phyloP scores from a whole-genome alignment of 2,113 vertebrate species.

The Bubalus kerabau region DNA sequence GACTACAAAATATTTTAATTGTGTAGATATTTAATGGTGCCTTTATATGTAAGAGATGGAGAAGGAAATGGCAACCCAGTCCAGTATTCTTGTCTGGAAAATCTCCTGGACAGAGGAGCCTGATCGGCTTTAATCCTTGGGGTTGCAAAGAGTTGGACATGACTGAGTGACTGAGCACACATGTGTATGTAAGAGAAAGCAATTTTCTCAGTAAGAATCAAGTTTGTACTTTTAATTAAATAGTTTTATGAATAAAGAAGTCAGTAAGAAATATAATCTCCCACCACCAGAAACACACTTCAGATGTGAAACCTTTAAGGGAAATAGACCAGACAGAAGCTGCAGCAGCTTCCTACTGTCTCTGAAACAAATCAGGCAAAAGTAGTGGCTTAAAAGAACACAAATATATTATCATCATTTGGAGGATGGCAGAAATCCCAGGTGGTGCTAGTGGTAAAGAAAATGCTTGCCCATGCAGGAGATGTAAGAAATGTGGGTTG shows the following conservation, averaged over 20 bases:
- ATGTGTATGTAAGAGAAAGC: not conserved
- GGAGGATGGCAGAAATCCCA: not conserved
- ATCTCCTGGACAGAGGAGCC: not conserved
- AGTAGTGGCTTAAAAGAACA: no score
- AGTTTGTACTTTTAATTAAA: not conserved
- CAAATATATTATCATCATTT: accelerated
- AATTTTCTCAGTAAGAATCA: not conserved
- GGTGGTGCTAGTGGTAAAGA: not conserved
- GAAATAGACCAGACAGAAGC: not conserved
- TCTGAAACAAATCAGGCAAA: not conserved
- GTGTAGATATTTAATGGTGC: not conserved
- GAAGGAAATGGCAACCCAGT: not conserved
- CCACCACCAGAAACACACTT: not conserved
- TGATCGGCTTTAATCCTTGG: not conserved
- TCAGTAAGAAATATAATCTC: not conserved
- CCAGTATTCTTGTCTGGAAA: not conserved
- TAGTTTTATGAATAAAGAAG: not conserved
- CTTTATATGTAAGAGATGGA: not conserved
- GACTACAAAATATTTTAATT: not conserved
- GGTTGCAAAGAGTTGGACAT: accelerated
- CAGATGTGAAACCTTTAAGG: not conserved
- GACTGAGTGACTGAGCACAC: not conserved
- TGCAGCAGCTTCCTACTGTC: not conserved
- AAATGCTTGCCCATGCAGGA: not conserved
- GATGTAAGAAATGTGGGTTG: not conserved